Percentiles rank a stretch among this genome's conserved stretches.
Conservation (phyloP, 1,140 invertebrate species). For the Hypothenemus hampei region DNA sequence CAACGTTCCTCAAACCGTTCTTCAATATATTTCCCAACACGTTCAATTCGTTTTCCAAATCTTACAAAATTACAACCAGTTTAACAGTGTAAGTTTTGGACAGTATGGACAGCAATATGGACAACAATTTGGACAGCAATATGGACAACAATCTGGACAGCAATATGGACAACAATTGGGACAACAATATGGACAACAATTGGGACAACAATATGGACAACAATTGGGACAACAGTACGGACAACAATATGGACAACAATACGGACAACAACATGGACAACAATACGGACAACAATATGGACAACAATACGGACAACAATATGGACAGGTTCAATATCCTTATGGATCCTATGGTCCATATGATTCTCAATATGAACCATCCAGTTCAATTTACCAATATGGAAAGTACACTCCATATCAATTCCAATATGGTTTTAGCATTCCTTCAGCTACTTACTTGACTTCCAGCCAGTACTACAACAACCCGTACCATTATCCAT, state of each 20-base stretch:
- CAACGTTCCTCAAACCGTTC: neutral
- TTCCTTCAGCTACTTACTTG: neutral
- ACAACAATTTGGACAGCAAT: neutral
- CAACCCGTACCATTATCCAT: neutral
- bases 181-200: neutral
- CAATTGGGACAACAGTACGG: neutral
- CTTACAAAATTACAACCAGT: slow-evolving; percentile 1
- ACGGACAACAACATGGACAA: neutral
- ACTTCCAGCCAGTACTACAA: neutral
- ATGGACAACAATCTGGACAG: neutral
- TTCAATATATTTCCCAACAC: slow-evolving; percentile 5
- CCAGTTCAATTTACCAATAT: neutral
- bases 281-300: neutral
- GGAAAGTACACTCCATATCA: neutral
- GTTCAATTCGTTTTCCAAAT: neutral
- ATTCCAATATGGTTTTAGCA: neutral
- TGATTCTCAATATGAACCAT: neutral
- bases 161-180: neutral
- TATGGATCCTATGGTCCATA: neutral
- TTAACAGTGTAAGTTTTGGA: too few species aligned
- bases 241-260: neutral
- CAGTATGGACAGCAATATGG: neutral
- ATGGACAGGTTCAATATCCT: neutral
- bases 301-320: neutral
- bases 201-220: neutral